phyloP scores from a whole-genome alignment of 2,888 invertebrate species.

The Drosophila silvestris region DNA sequence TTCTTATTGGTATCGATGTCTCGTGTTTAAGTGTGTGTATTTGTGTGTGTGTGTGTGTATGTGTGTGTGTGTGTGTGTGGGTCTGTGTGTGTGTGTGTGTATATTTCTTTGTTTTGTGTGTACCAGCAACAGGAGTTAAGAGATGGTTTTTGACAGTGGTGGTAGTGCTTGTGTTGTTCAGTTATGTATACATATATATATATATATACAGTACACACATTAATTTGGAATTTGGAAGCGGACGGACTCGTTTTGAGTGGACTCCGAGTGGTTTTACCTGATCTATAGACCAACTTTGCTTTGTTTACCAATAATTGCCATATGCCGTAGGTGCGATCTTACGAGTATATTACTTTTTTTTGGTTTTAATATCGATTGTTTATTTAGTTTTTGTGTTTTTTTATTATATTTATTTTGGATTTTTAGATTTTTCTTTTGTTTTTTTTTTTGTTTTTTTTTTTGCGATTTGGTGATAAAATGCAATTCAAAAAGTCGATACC shows the following conservation, averaged over 20 bases:
- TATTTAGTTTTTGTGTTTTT: slow-evolving; percentile 8
- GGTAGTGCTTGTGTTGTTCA: slow-evolving; percentile 23
- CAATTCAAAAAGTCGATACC: slow-evolving; percentile 89
- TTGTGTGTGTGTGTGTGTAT: slow-evolving; percentile 6
- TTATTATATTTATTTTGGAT: slow-evolving; percentile 7
- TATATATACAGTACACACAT: slow-evolving; percentile 5
- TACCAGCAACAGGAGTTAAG: slow-evolving; percentile 23
- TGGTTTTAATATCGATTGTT: slow-evolving; percentile 10
- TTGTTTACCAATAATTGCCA: slow-evolving; percentile 65
- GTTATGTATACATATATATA: slow-evolving; percentile 10
- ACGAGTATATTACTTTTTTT: slow-evolving; percentile 1
- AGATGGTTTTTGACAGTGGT: slow-evolving; percentile 7
- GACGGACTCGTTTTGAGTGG: slow-evolving; percentile 24
- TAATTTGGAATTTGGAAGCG: slow-evolving; percentile 12
- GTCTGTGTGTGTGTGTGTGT: background rate
- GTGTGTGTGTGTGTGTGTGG: background rate
- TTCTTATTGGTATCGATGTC: background rate
- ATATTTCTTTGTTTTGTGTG: slow-evolving; percentile 6
- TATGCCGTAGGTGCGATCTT: slow-evolving; percentile 65
- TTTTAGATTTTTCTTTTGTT: slow-evolving; percentile 17
- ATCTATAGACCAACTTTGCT: slow-evolving; percentile 34
- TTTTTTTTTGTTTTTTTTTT: slow-evolving; percentile 22
- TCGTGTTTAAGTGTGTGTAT: background rate
- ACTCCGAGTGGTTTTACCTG: slow-evolving; percentile 41
- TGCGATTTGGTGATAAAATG: slow-evolving; percentile 77